Base-by-base conservation (phyloP, 2,888 invertebrate species). In the Leistus spinibarbis region DNA sequence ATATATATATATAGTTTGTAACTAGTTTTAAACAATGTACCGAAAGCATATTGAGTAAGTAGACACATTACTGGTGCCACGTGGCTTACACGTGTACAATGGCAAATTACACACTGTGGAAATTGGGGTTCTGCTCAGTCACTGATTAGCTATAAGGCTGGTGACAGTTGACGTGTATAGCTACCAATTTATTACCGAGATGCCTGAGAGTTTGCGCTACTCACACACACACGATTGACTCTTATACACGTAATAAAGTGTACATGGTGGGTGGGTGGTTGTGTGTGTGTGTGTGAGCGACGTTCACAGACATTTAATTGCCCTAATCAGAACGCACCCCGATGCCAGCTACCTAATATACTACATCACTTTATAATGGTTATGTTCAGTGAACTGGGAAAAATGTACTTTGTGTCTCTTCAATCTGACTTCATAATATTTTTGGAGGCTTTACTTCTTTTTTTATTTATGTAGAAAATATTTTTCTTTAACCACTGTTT, bases 151-250 rank as follows among this genome's bases (percentile, higher is more conserved):
- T 79, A 79, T 81, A 84, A 83, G 78, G 66, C 69, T 79, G 81
- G 80, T 84, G 85, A 85, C 85, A 74, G 82, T 85, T 85, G 85
- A 86, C 84, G 84, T 85, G 85, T 85, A 84, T 85, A 85, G 84
- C 85, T 85, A 82, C 84, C 85, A 85, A 85, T 85, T 85, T 85
- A 84, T 83, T 84, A 83, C 82, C 80, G 19, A 19, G 60, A n/a
- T n/a, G n/a, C n/a, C 40, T 60, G 60, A 60, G 60, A 60, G 19
- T 60, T 60, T 22, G 13, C 10, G 20, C 19, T 10, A 16, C 16
- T 66, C 40, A 54, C 76, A 75, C 66, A 74, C 57, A 54, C 63
- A 27, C 54, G 69, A 69, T 76, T 69, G 65, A 69, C 69, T 69
- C 66, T 40, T 53, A 76, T 76, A 76, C 69, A 69, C 69, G 54